These are phyloP conservation scores for Malachius bipustulatus DNA, from an alignment of 2,888 invertebrate species.

Conservation along the genomic window DNA sequence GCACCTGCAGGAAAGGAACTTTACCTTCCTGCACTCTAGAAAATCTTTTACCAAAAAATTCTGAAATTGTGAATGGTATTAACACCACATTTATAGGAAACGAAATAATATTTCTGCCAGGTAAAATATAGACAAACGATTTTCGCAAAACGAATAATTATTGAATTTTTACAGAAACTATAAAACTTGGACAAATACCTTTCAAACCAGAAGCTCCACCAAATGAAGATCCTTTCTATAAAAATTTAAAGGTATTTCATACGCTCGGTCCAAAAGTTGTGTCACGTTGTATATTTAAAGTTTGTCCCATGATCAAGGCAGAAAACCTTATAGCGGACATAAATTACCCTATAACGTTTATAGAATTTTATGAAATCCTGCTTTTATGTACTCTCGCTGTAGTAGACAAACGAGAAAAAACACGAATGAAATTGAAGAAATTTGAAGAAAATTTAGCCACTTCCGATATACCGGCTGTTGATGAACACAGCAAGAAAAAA, in stretches of 20 bases:
- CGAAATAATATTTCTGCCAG: conserved; percentile 23
- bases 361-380: conserved; percentile 49
- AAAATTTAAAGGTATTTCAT: conserved; percentile 26
- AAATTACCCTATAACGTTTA: conserved; percentile 43
- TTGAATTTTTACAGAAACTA: conserved; percentile 4
- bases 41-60: background rate
- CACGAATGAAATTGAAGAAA: background rate
- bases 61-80: conserved; percentile 15
- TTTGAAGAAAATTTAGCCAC: no score
- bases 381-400: conserved; percentile 35
- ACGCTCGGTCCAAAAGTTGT: conserved; percentile 28
- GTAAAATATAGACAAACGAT: conserved; percentile 14
- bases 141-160: no score
- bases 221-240: conserved; percentile 11
- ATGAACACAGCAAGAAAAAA: no score
- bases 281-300: conserved; percentile 25
- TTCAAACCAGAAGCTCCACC: background rate
- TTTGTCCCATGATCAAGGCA: conserved; percentile 41
- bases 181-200: conserved; percentile 5
- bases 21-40: conserved; percentile 14
- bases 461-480: no score
- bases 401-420: background rate
- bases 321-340: conserved; percentile 37
- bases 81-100: conserved; percentile 26
- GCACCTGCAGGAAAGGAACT: conserved; percentile 19